Base-by-base conservation (phyloP, 2,888 invertebrate species). In the Monochamus alternatus region DNA sequence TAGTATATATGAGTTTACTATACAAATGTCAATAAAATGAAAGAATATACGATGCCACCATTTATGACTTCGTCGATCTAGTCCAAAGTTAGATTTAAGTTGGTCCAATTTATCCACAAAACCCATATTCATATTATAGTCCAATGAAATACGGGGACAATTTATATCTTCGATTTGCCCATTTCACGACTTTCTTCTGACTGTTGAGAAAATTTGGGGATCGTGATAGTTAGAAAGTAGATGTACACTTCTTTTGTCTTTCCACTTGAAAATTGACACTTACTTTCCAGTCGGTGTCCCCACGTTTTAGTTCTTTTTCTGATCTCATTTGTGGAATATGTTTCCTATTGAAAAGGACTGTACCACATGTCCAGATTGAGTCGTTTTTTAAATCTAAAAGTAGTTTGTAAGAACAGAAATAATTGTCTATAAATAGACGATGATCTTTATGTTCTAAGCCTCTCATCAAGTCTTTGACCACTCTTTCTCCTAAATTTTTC, bases 391-490 rank as follows among this genome's bases (percentile, higher is more conserved):
- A 67, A 55, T 63, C 51, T 63, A 30, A 77, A 63, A 73, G 65
- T n/a, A 78, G 58, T n/a, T 74, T 52, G 22, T 77, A 60, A 10
- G 75, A 73, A 75, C 73, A 80, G 69, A 83, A 82, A 73, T 73
- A 81, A 75, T 82, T 80, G 62, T 81, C 80, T 60, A 81, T 79
- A 71, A 76, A 80, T 63, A 81, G 68, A 51, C 67, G 31, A 73
- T 81, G 73, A 38, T 60, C 30, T 74, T 81, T 81, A 30, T 74
- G 78, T 22, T 63, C 30, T 44, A 65, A 5, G 5, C 74, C 63
- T 68, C 66, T 64, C 9, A 79, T 74, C 30, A 81, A 55, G 44
- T 79, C 79, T 52, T 44, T 75, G 1, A 80, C 74, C 51, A 81
- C 80, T 64, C 78, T 2, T 9, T 47, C 31, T 14, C 79, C 81